These are phyloP conservation scores for Sebastes trivittatus DNA, from an alignment of 2,797 vertebrate species.

Conservation along the genomic window DNA sequence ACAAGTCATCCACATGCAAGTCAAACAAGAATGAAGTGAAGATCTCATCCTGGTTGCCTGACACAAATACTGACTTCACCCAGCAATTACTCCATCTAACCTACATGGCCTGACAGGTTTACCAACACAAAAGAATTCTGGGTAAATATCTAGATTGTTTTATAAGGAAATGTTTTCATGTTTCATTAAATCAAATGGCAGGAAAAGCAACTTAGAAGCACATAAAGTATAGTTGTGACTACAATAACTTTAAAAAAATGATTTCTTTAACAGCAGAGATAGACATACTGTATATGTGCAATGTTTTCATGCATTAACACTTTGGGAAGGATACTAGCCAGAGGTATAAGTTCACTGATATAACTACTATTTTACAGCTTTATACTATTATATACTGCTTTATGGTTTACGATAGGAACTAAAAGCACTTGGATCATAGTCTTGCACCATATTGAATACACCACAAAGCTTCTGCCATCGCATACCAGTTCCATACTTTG, in stretches of 20 bases:
- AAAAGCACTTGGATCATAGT: background rate
- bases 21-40: slow-evolving; percentile 4
- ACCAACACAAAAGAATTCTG: background rate
- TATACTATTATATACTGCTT: background rate
- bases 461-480: background rate
- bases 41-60: background rate
- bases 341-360: background rate
- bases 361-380: background rate
- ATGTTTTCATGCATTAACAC: background rate
- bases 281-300: background rate
- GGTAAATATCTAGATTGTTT: background rate
- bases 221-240: background rate
- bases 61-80: background rate
- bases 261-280: background rate
- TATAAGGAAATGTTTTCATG: background rate
- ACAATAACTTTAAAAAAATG: background rate
- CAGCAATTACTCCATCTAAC: background rate
- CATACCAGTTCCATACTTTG: background rate
- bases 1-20: slow-evolving; percentile 29
- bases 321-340: background rate
- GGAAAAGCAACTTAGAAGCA: background rate
- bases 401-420: background rate
- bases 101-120: background rate
- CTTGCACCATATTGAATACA: background rate
- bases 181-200: background rate